Base-by-base conservation (phyloP, 2,113 vertebrate species). In the Todiramphus saurophagus region DNA sequence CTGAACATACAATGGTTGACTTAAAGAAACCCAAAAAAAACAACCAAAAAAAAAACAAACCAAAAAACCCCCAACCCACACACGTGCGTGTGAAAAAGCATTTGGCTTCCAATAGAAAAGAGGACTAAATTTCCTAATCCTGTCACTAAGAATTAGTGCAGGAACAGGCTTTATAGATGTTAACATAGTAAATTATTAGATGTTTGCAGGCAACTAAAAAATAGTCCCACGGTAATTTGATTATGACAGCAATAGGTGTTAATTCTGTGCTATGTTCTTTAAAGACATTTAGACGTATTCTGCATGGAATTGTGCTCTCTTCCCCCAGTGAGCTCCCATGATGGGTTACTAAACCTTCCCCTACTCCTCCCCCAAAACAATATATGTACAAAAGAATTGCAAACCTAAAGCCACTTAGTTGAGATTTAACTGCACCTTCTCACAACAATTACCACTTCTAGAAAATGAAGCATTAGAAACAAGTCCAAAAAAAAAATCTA, bases 281-380 rank as follows among this genome's bases (percentile, higher is more conserved):
- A 84, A 79, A 75, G 90, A 84, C 41, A 87, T 93, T 95, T 89
- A 84, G 44, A 95, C 89, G 89, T 91, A 50, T 51, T 87, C 4
- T 2, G 64, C 91, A 87, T 43, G 35, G 56, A 93, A 83, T 70
- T 80, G 43, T 1, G 0, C 25, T 70, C 56, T 37, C 31, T 72
- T 76, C 11, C 59, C 59, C 41, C 43, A 59, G 11, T 19, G 77
- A 83, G 64, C 73, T 91, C 43, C 35, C 37, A n/a, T 11, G 30
- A 81, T 33, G 44, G 56, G 60, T 72, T 55, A 64, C 44, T 75
- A 51, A 89, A 43, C 60, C 14, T 78, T 48, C 58, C 44, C 37
- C 31, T 82, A 46, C 14, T 18, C 7, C 21, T 7, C 37, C 8
- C 13, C 7, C 5, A 25, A 44, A 87, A 11, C 24, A 76, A 37